Conservation (phyloP, 1,140 invertebrate genomes). For the Temnothorax nylanderi region DNA sequence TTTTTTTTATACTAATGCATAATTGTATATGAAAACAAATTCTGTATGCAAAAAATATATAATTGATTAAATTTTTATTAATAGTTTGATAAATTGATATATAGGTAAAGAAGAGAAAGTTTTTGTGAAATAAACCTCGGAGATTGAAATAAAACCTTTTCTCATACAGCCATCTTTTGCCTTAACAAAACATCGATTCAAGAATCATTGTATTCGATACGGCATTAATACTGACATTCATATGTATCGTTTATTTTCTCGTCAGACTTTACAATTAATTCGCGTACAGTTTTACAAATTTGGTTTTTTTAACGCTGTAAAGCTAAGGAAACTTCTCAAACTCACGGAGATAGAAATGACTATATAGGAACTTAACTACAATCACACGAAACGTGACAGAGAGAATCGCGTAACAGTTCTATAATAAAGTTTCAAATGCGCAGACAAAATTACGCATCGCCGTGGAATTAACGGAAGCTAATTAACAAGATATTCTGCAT, state of each 20-base stretch:
- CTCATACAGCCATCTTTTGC: not conserved
- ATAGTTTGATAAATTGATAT: not conserved
- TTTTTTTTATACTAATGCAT: no score
- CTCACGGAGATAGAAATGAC: slow-evolving; percentile 6
- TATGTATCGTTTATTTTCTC: slow-evolving; percentile 50
- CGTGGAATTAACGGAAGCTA: not conserved
- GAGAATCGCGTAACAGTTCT: slow-evolving; percentile 10
- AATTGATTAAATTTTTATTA: not conserved
- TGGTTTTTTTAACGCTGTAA: slow-evolving; percentile 23
- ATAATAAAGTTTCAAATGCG: slow-evolving; percentile 28
- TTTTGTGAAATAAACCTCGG: not conserved
- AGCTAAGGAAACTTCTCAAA: slow-evolving; percentile 20
- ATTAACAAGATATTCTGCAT: slow-evolving; percentile 6
- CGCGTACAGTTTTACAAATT: slow-evolving; percentile 53
- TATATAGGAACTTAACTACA: slow-evolving; percentile 28
- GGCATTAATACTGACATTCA: not conserved
- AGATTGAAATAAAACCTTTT: not conserved
- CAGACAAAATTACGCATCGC: not conserved
- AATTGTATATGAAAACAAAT: no score
- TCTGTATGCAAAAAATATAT: not conserved
- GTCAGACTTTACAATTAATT: slow-evolving; percentile 46
- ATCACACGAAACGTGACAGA: slow-evolving; percentile 14
- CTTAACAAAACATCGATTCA: not conserved
- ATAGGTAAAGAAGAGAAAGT: not conserved
- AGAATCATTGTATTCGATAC: not conserved